Evolutionary conservation across 1,140 invertebrate species (phyloP), one percentile per base, ranked within the genome.

Genomic region (Drosophila grimshawi): DNA sequence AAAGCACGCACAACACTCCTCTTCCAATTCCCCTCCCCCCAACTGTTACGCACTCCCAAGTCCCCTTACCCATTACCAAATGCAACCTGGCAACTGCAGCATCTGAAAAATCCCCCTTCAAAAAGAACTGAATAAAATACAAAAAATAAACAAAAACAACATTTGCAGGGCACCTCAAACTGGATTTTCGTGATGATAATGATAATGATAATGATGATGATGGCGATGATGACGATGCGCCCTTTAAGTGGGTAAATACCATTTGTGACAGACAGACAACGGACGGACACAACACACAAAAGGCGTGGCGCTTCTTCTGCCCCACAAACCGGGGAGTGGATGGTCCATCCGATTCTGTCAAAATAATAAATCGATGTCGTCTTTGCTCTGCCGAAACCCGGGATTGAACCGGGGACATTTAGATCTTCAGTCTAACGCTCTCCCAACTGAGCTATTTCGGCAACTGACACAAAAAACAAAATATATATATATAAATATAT

Each of bases 401-500:
- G 95, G 94, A 95, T 95, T 93, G 95, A 95, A 95, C 95, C 94
- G 93, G 95, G 95, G 95, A 96, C 95, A 94, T 95, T 95, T 95
- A 95, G 95, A 95, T 95, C 95, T 95, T 95, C 95, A 95, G 95
- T 95, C 95, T 95, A 95, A 95, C 95, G 95, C 95, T 95, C 95
- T 96, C 95, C 95, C 95, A 95, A 95, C 95, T 95, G 95, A 95
- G 94, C 95, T 95, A 95, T 95, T 95, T 95, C 95, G 95, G 94
- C 95, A 6, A 2, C n/a, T 3, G 39, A 3, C 8, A n/a, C 8
- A 41, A 41, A n/a, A 3, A 2, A 5, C 5, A 29, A 19, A 8
- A 19, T 11, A 3, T 32, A 30, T 10, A 4, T 5, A 19, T n/a
- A 37, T n/a, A n/a, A n/a, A n/a, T 2, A 49, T 32, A 32, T 4